phyloP scores from a whole-genome alignment of 2,113 vertebrate genomes.

The Dissostichus mawsoni region DNA sequence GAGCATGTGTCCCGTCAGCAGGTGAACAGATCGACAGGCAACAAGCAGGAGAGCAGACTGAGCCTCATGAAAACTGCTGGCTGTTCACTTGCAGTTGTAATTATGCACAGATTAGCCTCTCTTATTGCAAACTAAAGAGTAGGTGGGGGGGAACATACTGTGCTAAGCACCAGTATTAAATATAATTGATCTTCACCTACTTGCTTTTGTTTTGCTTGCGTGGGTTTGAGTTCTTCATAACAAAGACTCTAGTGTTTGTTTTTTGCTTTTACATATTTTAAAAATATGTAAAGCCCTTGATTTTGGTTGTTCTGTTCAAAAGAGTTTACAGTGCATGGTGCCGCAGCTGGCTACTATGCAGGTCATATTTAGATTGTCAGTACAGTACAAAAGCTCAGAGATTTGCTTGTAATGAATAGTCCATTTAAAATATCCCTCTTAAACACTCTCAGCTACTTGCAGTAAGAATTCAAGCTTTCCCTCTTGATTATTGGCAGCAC shows the following conservation, averaged over 20 bases:
- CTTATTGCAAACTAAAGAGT: slow-evolving; percentile 2
- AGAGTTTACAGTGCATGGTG: background rate
- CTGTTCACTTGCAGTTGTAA: slow-evolving; percentile 10
- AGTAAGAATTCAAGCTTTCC: background rate
- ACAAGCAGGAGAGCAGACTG: background rate
- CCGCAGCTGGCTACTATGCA: background rate
- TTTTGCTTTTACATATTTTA: background rate
- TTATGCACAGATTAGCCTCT: slow-evolving; percentile 6
- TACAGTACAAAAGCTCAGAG: background rate
- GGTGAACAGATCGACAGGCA: slow-evolving; percentile 51
- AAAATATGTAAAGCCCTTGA: background rate
- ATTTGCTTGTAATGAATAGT: too few relatives aligned
- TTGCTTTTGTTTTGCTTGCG: slow-evolving; percentile 6
- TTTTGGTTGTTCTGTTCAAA: slow-evolving; percentile 11
- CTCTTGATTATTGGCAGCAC: background rate
- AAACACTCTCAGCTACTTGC: background rate
- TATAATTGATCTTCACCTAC: slow-evolving; percentile 7
- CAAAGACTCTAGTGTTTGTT: background rate
- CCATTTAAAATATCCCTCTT: background rate
- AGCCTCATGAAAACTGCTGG: slow-evolving; percentile 13
- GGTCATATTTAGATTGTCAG: background rate
- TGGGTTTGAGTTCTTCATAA: slow-evolving; percentile 11
- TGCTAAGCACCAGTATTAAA: background rate
- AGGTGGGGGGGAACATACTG: background rate
- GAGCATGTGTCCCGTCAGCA: slow-evolving; percentile 73